Percentiles rank a stretch among this genome's conserved stretches.
Conservation (phyloP, 2,888 invertebrate genomes). For the Drosophila meridiana region DNA sequence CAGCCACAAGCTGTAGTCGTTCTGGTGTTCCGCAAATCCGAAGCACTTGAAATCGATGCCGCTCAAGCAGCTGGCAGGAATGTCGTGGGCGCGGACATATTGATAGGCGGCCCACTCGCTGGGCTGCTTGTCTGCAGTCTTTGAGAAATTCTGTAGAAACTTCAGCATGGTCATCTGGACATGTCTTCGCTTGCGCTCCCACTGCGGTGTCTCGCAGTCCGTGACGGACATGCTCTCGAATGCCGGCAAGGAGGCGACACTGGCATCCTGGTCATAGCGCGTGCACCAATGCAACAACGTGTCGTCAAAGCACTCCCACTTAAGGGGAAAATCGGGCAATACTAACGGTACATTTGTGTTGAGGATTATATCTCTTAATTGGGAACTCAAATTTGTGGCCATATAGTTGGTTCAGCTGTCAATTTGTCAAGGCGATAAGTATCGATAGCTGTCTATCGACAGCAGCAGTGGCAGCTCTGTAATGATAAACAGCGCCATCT, state of each 20-base stretch:
- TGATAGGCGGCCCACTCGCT: slow-evolving; percentile 79
- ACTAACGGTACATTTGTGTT: slow-evolving; percentile 81
- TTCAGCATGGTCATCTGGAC: slow-evolving; percentile 87
- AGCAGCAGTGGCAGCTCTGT: slow-evolving; percentile 18
- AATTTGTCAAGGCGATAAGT: slow-evolving; percentile 5
- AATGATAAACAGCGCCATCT: not conserved
- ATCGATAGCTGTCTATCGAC: slow-evolving; percentile 19
- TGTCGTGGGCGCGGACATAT: slow-evolving; percentile 75
- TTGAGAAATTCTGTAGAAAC: slow-evolving; percentile 86
- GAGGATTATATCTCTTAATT: slow-evolving; percentile 80
- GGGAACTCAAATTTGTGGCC: slow-evolving; percentile 9
- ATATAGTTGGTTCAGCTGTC: slow-evolving; percentile 18
- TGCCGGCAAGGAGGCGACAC: slow-evolving; percentile 9
- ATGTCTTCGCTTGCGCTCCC: slow-evolving; percentile 90
- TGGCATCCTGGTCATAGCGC: slow-evolving; percentile 55
- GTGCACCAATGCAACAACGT: slow-evolving; percentile 79
- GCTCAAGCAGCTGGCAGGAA: slow-evolving; percentile 82
- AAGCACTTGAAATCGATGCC: slow-evolving; percentile 88
- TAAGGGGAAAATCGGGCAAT: slow-evolving; percentile 67
- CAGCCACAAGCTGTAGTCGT: slow-evolving; percentile 95
- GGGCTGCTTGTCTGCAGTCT: slow-evolving; percentile 24
- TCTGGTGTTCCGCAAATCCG: slow-evolving; percentile 89
- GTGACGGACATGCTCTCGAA: slow-evolving; percentile 82
- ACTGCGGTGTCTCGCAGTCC: slow-evolving; percentile 87
- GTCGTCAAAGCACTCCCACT: slow-evolving; percentile 81